Percentiles rank a stretch among this genome's conserved stretches.
phyloP scores from a whole-genome alignment of 2,888 invertebrate species.

The Emmelina monodactyla region DNA sequence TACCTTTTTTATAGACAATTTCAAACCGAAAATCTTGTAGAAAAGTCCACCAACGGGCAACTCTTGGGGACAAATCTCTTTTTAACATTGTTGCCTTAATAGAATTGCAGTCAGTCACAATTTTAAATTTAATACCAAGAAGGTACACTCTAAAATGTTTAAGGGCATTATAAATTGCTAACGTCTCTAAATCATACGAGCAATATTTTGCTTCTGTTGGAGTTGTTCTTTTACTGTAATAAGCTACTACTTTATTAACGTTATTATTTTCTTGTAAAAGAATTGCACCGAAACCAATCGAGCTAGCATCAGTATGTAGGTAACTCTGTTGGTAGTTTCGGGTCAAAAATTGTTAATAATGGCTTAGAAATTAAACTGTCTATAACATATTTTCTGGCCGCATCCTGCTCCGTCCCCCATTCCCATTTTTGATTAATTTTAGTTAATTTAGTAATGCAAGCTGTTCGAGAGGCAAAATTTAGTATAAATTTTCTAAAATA shows the following conservation, averaged over 20 bases:
- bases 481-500: slow-evolving; percentile 22
- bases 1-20: slow-evolving; percentile 17
- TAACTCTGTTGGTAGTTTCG: slow-evolving; percentile 13
- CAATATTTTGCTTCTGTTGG: slow-evolving; percentile 18
- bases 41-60: slow-evolving; percentile 19
- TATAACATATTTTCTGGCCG: slow-evolving; percentile 18
- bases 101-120: slow-evolving; percentile 18
- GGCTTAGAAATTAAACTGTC: slow-evolving; percentile 15
- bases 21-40: slow-evolving; percentile 19
- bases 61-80: slow-evolving; percentile 16
- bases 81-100: slow-evolving; percentile 16
- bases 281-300: slow-evolving; percentile 22
- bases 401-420: slow-evolving; percentile 20
- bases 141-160: slow-evolving; percentile 28
- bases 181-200: slow-evolving; percentile 29
- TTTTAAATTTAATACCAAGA: slow-evolving; percentile 18
- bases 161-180: slow-evolving; percentile 24
- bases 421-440: slow-evolving; percentile 18
- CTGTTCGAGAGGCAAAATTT: slow-evolving; percentile 16
- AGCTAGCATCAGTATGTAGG: slow-evolving; percentile 20
- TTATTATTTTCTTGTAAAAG: slow-evolving; percentile 20
- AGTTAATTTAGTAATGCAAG: slow-evolving; percentile 20
- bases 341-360: slow-evolving; percentile 18
- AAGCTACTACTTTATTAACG: slow-evolving; percentile 20
- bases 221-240: slow-evolving; percentile 22